Conservation (phyloP, 2,888 invertebrate species). For the Phaedon cochleariae region DNA sequence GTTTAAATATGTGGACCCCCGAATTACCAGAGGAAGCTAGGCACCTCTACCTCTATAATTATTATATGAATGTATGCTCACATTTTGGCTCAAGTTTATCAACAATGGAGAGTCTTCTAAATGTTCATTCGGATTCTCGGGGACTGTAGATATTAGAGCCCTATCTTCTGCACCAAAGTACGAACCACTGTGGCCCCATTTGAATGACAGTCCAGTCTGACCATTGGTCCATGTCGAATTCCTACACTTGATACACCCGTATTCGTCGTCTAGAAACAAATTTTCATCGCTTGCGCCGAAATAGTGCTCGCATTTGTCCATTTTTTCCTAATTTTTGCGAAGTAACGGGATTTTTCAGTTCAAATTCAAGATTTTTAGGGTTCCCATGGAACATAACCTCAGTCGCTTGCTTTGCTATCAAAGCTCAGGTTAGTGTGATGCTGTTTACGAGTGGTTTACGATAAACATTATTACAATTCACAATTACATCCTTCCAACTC, state of each 20-base stretch:
- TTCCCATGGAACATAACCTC: not conserved
- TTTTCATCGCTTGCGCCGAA: conserved; percentile 50
- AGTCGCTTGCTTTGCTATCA: not conserved
- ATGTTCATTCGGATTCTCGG: conserved; percentile 49
- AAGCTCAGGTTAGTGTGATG: not conserved
- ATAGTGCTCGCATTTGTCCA: conserved; percentile 30
- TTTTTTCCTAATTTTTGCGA: conserved; percentile 15
- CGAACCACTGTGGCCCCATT: conserved; percentile 22
- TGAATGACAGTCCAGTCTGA: conserved; percentile 24
- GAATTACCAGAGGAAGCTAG: no score
- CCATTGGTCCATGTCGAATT: conserved; percentile 39
- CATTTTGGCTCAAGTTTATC: conserved; percentile 51
- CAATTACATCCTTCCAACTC: not conserved
- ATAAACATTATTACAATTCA: not conserved
- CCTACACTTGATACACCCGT: conserved; percentile 38
- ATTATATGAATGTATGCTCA: not conserved
- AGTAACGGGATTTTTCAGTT: not conserved
- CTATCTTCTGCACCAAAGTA: conserved; percentile 25
- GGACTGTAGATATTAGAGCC: conserved; percentile 27
- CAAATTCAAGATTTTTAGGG: not conserved
- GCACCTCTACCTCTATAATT: no score
- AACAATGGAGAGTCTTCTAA: conserved; percentile 59
- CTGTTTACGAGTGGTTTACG: not conserved
- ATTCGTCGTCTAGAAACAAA: conserved; percentile 58
- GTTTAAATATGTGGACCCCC: no score